These are phyloP conservation scores for Peromyscus attwateri DNA, from an alignment of 2,797 vertebrate species.

Conservation along the genomic window DNA sequence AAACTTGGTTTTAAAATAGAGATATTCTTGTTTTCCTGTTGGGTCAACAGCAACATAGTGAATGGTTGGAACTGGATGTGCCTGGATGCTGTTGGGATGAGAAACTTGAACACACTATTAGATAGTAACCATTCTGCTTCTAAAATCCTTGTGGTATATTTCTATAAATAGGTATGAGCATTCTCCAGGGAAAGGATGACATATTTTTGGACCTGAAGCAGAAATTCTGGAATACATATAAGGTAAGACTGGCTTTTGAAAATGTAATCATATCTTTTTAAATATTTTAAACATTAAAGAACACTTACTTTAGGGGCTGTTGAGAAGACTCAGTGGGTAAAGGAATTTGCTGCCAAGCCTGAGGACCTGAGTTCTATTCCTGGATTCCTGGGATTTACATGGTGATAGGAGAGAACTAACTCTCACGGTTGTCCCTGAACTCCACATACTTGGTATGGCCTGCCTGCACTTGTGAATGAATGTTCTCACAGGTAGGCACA, in stretches of 20 bases:
- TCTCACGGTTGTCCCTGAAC: not conserved
- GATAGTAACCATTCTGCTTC: constrained; percentile 43
- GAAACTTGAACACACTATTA: not conserved
- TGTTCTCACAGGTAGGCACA: too few species aligned
- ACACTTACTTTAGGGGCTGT: not conserved
- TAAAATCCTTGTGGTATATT: constrained; percentile 53
- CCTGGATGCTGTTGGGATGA: not conserved
- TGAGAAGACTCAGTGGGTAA: not conserved
- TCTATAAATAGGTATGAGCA: constrained; percentile 91
- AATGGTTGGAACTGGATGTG: not conserved
- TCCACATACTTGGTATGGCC: not conserved
- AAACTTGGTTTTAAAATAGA: constrained; percentile 17
- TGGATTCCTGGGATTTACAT: not conserved
- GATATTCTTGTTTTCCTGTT: constrained; percentile 49
- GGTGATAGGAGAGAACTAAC: not conserved
- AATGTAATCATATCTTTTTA: constrained; percentile 47
- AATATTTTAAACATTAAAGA: not conserved
- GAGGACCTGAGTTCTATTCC: not conserved
- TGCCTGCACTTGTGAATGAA: not conserved
- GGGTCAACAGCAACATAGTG: not conserved
- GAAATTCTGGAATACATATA: constrained; percentile 95
- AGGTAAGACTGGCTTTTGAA: constrained; percentile 88
- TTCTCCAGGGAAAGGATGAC: constrained; percentile 94
- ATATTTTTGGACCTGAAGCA: constrained; percentile 92
- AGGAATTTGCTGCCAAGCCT: not conserved